These are phyloP conservation scores for Pyrgus malvae DNA, from an alignment of 2,888 invertebrate genomes.

Conservation along the genomic window DNA sequence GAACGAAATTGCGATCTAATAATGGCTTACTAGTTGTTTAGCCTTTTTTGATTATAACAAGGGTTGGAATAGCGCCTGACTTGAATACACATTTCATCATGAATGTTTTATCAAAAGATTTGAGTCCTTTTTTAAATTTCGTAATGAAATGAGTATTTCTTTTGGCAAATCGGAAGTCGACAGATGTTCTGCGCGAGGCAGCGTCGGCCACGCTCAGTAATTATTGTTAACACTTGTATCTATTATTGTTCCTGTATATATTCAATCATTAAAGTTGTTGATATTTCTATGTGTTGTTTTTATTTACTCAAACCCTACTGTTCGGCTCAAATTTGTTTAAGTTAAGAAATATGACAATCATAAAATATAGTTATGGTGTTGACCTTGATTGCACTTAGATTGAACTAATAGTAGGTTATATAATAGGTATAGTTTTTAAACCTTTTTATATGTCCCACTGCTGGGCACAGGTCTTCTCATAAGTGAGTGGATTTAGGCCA, in stretches of 20 bases:
- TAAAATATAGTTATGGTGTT: too few relatives aligned
- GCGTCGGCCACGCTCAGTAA: neutral
- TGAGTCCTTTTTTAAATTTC: neutral
- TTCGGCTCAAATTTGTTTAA: too few relatives aligned
- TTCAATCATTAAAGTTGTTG: constrained; percentile 80
- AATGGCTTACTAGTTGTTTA: neutral
- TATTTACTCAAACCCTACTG: constrained; percentile 35
- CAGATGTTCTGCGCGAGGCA: neutral
- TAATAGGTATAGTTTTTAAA: too few relatives aligned
- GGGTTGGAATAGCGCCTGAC: neutral
- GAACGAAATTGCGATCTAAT: neutral
- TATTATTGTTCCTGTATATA: constrained; percentile 78
- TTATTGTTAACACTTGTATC: constrained; percentile 64
- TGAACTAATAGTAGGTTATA: too few relatives aligned
- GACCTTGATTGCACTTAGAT: too few relatives aligned
- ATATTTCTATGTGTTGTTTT: constrained; percentile 62
- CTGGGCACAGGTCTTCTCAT: too few relatives aligned
- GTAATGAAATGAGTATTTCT: neutral
- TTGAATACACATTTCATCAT: neutral
- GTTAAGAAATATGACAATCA: too few relatives aligned
- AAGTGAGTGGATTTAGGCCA: too few relatives aligned
- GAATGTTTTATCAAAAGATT: neutral
- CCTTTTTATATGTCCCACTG: too few relatives aligned
- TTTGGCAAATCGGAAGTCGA: neutral
- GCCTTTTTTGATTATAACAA: neutral